phyloP scores from a whole-genome alignment of 2,888 invertebrate species.

The Ophraella communa region DNA sequence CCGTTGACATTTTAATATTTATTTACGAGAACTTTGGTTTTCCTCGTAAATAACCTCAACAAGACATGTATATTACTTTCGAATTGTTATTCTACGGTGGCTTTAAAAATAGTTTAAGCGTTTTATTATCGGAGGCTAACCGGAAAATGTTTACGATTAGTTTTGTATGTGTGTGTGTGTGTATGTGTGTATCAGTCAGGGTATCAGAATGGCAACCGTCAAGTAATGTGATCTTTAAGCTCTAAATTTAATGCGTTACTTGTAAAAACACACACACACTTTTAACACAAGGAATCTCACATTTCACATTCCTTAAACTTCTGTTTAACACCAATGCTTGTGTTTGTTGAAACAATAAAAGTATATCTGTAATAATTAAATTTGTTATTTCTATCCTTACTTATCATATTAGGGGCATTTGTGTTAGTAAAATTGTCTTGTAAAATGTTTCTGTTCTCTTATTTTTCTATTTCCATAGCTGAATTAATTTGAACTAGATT shows the following conservation, averaged over 20 bases:
- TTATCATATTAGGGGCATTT: no score
- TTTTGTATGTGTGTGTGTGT: no score
- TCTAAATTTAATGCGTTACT: neutral
- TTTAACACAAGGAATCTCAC: no score
- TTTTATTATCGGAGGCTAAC: neutral
- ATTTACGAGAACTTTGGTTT: slow-evolving; percentile 2
- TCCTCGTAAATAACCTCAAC: slow-evolving; percentile 1
- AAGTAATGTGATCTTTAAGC: neutral
- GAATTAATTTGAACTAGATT: no score
- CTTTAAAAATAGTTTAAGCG: slow-evolving; percentile 2
- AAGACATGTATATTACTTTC: neutral
- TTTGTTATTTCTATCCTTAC: no score
- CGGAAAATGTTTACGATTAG: slow-evolving; percentile 4
- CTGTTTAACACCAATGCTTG: no score
- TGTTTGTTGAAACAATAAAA: no score
- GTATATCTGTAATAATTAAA: no score
- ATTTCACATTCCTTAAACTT: no score
- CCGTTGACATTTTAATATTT: slow-evolving; percentile 18
- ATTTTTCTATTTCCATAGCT: no score
- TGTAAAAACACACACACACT: neutral
- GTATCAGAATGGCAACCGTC: neutral
- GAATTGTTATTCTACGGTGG: neutral
- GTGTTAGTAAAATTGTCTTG: no score
- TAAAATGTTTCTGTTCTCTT: no score
- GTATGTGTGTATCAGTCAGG: slow-evolving; percentile 4